A percentile compares a stretch with the other conserved stretches of the same genome.
Conservation (phyloP, 2,113 vertebrate species). For the Jacana jacana region DNA sequence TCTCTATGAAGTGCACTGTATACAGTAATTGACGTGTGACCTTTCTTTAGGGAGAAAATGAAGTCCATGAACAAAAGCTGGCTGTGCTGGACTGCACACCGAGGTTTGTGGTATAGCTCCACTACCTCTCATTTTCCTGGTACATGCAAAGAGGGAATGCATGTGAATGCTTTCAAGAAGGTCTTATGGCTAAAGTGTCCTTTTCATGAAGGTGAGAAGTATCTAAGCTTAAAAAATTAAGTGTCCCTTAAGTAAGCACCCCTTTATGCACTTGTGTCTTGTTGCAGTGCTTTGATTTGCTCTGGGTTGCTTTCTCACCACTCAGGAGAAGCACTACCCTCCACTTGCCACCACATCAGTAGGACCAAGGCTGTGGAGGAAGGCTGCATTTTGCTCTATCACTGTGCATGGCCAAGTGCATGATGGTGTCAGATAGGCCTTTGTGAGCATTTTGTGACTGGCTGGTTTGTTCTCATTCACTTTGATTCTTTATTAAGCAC, state of each 20-base stretch:
- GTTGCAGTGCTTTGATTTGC: neutral
- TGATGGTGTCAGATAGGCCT: fast-evolving
- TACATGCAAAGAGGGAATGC: neutral
- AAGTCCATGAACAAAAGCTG: neutral
- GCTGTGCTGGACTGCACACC: neutral
- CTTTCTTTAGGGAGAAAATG: constrained; percentile 1
- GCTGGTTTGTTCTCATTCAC: neutral
- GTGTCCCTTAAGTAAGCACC: neutral
- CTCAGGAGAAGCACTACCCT: neutral
- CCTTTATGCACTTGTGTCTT: neutral
- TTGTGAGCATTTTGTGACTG: neutral
- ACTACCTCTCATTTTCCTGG: neutral
- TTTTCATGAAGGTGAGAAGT: neutral
- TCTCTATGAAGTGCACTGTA: neutral
- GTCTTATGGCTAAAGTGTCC: neutral
- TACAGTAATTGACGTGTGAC: neutral
- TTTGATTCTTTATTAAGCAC: neutral
- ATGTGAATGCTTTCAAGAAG: neutral
- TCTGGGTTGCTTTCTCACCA: neutral
- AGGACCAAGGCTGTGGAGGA: neutral
- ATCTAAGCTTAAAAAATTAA: neutral
- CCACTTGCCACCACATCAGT: neutral
- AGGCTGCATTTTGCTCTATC: neutral
- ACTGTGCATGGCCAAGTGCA: neutral
- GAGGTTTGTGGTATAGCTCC: neutral